These are phyloP conservation scores for Andrena hattorfiana DNA, from an alignment of 2,888 invertebrate genomes.

Conservation along the genomic window DNA sequence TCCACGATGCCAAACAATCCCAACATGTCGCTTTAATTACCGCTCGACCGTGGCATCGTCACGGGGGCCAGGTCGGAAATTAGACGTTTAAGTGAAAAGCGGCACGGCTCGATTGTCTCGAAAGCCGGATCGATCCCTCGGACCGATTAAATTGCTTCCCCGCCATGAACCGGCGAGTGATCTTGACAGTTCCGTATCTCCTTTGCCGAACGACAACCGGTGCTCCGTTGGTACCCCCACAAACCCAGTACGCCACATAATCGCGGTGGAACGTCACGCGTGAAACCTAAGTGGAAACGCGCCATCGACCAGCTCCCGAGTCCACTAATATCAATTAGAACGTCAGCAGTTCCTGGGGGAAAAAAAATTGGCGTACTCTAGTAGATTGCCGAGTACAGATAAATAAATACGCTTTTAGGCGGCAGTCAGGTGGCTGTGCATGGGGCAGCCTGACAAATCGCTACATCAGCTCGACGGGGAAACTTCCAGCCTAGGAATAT, in stretches of 20 bases:
- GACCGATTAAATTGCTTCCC: slow-evolving; percentile 48
- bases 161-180: slow-evolving; percentile 1
- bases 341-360: background rate
- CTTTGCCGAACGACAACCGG: slow-evolving; percentile 11
- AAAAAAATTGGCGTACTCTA: background rate
- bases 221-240: background rate
- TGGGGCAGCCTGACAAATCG: slow-evolving; percentile 44
- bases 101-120: slow-evolving; percentile 41
- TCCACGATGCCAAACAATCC: slow-evolving; percentile 10
- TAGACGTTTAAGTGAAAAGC: slow-evolving; percentile 53
- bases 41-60: slow-evolving; percentile 40
- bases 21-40: slow-evolving; percentile 53
- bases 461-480: slow-evolving; percentile 32
- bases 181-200: slow-evolving; percentile 38
- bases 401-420: slow-evolving; percentile 29
- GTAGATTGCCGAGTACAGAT: slow-evolving; percentile 11
- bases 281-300: background rate
- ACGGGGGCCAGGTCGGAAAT: slow-evolving; percentile 36
- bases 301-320: background rate
- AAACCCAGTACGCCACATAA: background rate
- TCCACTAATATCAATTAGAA: slow-evolving; percentile 44
- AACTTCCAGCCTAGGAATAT: slow-evolving; percentile 22
- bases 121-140: slow-evolving; percentile 34
- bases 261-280: background rate
- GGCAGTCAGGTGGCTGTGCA: background rate